phyloP scores from a whole-genome alignment of 2,888 invertebrate genomes.

The Miltochrista miniata region DNA sequence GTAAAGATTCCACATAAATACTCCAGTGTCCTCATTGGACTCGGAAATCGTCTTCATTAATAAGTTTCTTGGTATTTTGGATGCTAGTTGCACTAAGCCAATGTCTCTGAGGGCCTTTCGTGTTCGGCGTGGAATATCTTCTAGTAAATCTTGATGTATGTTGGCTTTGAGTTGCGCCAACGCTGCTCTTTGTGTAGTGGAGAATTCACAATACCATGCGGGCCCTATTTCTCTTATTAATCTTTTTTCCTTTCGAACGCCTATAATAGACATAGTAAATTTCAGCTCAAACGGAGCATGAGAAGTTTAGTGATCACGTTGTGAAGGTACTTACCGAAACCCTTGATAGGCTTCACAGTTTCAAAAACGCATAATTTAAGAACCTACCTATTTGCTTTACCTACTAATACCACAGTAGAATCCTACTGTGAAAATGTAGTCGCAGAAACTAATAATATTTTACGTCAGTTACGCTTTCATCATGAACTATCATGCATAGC shows the following conservation, averaged over 20 bases:
- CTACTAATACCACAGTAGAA: no score
- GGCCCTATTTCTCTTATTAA: slow-evolving; percentile 61
- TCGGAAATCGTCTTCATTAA: slow-evolving; percentile 62
- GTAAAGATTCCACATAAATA: slow-evolving; percentile 76
- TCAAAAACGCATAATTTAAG: no score
- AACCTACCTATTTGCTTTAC: no score
- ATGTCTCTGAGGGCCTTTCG: slow-evolving; percentile 57
- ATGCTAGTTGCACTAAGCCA: slow-evolving; percentile 49
- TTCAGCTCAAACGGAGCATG: no score
- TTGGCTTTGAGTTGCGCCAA: slow-evolving; percentile 49
- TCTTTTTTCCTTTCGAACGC: slow-evolving; percentile 45
- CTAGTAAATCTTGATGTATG: slow-evolving; percentile 71
- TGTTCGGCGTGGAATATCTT: slow-evolving; percentile 61
- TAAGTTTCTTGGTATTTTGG: slow-evolving; percentile 48
- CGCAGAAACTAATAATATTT: no score
- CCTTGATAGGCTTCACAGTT: no score
- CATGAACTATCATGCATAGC: no score
- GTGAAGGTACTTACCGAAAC: no score
- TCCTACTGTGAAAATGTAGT: no score
- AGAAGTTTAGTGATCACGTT: no score
- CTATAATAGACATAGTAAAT: slow-evolving; percentile 36
- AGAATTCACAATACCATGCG: slow-evolving; percentile 67
- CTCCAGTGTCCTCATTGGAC: slow-evolving; percentile 62
- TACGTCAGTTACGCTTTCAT: no score
- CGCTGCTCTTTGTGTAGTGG: slow-evolving; percentile 56